Percentiles rank a stretch among this genome's conserved stretches.
Evolutionary conservation across 1,140 invertebrate species (phyloP).

Genomic region (Drosophila mojavensis): DNA sequence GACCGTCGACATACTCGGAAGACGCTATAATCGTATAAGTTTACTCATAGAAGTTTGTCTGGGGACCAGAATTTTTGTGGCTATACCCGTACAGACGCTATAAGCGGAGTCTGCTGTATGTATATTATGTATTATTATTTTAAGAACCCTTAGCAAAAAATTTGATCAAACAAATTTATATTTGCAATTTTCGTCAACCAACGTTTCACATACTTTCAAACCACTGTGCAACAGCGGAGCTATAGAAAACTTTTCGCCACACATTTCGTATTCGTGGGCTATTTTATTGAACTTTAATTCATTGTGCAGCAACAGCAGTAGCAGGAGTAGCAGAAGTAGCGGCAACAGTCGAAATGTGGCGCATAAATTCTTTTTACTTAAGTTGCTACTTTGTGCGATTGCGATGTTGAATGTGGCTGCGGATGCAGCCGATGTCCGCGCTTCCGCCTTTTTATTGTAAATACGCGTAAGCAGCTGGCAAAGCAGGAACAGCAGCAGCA

Average conservation of each 20-base stretch:
- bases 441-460: slow-evolving; percentile 36
- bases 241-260: slow-evolving; percentile 30
- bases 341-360: slow-evolving; percentile 40
- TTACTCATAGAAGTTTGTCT: too few relatives aligned
- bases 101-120: too few relatives aligned
- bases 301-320: slow-evolving; percentile 40
- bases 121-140: too few relatives aligned
- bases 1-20: too few relatives aligned
- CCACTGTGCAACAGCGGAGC: slow-evolving; percentile 6
- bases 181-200: too few relatives aligned
- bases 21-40: too few relatives aligned
- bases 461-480: slow-evolving; percentile 48
- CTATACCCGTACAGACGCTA: too few relatives aligned
- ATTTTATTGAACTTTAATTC: slow-evolving; percentile 79
- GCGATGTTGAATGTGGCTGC: slow-evolving; percentile 32
- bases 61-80: too few relatives aligned
- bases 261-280: slow-evolving; percentile 27
- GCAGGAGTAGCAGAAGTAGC: slow-evolving; percentile 6
- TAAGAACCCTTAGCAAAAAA: too few relatives aligned
- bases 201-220: too few relatives aligned
- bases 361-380: slow-evolving; percentile 75
- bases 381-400: slow-evolving; percentile 55
- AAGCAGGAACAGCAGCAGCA: slow-evolving; percentile 1
- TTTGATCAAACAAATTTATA: too few relatives aligned
- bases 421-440: slow-evolving; percentile 55